These are phyloP conservation scores for Ascaphus truei DNA, from an alignment of 2,113 vertebrate species.

Conservation along the genomic window DNA sequence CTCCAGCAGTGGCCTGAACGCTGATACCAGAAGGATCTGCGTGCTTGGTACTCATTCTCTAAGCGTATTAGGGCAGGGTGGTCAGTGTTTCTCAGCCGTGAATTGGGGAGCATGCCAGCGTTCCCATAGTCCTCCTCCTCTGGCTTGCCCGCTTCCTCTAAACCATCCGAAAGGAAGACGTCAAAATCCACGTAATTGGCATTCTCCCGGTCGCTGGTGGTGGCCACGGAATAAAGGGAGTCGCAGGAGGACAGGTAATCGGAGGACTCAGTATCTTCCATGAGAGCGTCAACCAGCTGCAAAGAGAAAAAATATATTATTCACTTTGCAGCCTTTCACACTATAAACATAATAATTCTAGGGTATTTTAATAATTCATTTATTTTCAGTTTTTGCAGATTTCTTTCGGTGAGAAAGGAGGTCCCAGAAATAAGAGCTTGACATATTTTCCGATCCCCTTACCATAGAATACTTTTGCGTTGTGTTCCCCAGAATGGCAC, in stretches of 20 bases:
- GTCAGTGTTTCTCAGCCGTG: not conserved
- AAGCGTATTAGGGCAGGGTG: slow-evolving; percentile 29
- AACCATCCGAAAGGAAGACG: slow-evolving; percentile 62
- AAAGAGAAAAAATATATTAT: not conserved
- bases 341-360: too few relatives aligned
- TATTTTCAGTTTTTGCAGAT: too few relatives aligned
- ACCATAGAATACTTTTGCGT: too few relatives aligned
- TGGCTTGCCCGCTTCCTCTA: slow-evolving; percentile 27
- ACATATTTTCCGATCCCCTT: too few relatives aligned
- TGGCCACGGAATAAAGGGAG: slow-evolving; percentile 61
- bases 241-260: slow-evolving; percentile 63
- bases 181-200: slow-evolving; percentile 58
- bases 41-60: slow-evolving; percentile 22
- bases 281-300: not conserved
- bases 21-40: slow-evolving; percentile 1
- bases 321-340: too few relatives aligned
- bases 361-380: too few relatives aligned
- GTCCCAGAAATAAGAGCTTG: too few relatives aligned
- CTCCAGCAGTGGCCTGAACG: not conserved
- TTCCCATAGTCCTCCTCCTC: not conserved
- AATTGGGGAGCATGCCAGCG: slow-evolving; percentile 4
- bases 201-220: slow-evolving; percentile 63
- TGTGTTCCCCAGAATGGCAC: too few relatives aligned
- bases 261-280: slow-evolving; percentile 48
- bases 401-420: too few relatives aligned